Base-by-base conservation (phyloP, 1,140 invertebrate species). In the Lepidurus packardi region DNA sequence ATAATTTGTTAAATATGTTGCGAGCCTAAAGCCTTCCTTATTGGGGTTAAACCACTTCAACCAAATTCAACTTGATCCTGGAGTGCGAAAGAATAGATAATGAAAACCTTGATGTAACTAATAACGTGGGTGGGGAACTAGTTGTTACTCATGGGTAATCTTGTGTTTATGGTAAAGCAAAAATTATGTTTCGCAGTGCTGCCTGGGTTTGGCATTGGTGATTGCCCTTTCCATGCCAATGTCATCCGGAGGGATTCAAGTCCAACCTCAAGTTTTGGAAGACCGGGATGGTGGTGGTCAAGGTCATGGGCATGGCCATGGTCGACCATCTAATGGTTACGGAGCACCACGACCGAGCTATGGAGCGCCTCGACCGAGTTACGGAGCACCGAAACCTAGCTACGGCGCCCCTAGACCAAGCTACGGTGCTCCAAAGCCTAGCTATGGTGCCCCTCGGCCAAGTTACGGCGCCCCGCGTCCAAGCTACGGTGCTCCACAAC, bases 341-440 rank as follows among this genome's bases (percentile, higher is more conserved):
- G 75, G 43, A 8, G 74, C 74, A 13, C 74, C 78, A 13, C 45
- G 74, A 45, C 42, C 24, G 9, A 73, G 44, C 7, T 79, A 79
- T 73, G 78, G 75, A 77, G 75, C 74, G 21, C 79, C 79, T 4
- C 24, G 43, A 13, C 78, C 78, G 21, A 43, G 43, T 45, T 78
- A 78, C 78, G 34, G n/a, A 7, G 47, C 78, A 6, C 78, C 78
- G 43, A 43, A 44, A n/a, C 78, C 74, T 8, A 75, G 73, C 4
- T 78, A 78, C 43, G 21, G 42, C 41, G 47, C 78, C 8, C 77
- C 77, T n/a, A 65, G n/a, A 9, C 53, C 21, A 11, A 41, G 45
- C 13, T 78, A 78, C 24, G 47, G 77, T 11, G 43, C 77, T 16
- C 78, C 78, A 21, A 78, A 34, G 21, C 78, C 73, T 25, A 74